Conservation (phyloP, 2,888 invertebrate species). For the Adelphocoris suturalis region DNA sequence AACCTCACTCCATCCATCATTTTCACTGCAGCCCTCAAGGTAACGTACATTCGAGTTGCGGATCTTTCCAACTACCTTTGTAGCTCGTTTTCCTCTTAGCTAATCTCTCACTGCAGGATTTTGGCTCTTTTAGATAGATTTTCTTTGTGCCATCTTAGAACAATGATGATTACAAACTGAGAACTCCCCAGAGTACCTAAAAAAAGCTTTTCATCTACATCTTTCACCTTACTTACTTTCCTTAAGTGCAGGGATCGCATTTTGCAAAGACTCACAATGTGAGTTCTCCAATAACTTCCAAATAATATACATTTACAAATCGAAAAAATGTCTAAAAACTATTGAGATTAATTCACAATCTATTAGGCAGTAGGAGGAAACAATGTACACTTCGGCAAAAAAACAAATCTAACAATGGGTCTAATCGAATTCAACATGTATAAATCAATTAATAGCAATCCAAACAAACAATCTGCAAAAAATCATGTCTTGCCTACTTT, state of each 20-base stretch:
- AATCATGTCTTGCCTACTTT: no score
- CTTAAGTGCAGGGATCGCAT: background rate
- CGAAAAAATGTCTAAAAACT: no score
- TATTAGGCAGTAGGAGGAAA: no score
- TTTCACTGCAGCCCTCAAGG: background rate
- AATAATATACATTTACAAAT: no score
- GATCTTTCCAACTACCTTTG: slow-evolving; percentile 13
- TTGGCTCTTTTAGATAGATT: slow-evolving; percentile 44
- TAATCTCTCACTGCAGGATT: background rate
- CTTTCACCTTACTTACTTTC: background rate
- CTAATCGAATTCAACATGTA: no score
- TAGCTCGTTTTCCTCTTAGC: slow-evolving; percentile 46
- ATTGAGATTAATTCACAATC: background rate
- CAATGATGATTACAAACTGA: slow-evolving; percentile 43
- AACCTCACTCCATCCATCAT: slow-evolving; percentile 58
- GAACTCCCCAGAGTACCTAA: background rate
- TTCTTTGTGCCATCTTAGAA: slow-evolving; percentile 4
- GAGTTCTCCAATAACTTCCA: background rate
- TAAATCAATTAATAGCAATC: no score
- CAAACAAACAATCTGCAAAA: no score
- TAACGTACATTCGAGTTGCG: slow-evolving; percentile 12
- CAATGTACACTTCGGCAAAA: no score
- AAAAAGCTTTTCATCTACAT: background rate
- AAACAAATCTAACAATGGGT: no score
- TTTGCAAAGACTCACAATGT: background rate